Base-by-base conservation (phyloP, 2,888 invertebrate genomes). In the Drosophila anceps region DNA sequence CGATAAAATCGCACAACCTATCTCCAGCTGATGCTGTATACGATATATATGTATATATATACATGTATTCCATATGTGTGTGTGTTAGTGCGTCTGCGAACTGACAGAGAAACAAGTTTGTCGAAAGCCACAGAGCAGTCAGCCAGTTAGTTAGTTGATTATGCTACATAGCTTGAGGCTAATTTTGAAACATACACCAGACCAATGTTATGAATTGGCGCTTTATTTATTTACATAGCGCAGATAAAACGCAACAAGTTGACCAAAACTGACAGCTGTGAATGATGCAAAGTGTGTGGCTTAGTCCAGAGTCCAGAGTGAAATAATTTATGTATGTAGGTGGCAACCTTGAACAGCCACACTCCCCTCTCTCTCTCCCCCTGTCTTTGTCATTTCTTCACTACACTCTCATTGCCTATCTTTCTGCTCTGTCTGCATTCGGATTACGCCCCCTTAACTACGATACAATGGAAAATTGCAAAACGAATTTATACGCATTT, bases 161-260 rank as follows among this genome's bases (percentile, higher is more conserved):
- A 79, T 74, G 75, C 57, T 74, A 54, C 20, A 58, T 55, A 50
- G 48, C 79, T 66, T 41, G 72, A 72, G 64, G 80, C 72, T 72
- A 75, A 77, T 80, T 79, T 76, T 80, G 66, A 81, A 80, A 79
- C 73, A 79, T 59, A 39, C 69, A 31, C 69, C 59, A 53, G 33
- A 20, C n/a, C 37, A 68, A 73, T 63, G 66, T 67, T 62, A 67
- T 69, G 64, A 79, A 79, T 76, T 55, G 41, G 48, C 46, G 51
- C 48, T 70, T 66, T 59, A 37, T 55, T 50, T 43, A 29, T 41
- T 43, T 48, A 50, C 12, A 39, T 37, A 41, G 37, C 54, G 27
- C 4, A 20, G 20, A 57, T 33, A 43, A 57, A 79, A 57, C 64
- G 63, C 67, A 78, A 66, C 55, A 53, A 60, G 51, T 64, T 62